Conservation (phyloP, 2,113 vertebrate species). For the Corvus moneduloides region DNA sequence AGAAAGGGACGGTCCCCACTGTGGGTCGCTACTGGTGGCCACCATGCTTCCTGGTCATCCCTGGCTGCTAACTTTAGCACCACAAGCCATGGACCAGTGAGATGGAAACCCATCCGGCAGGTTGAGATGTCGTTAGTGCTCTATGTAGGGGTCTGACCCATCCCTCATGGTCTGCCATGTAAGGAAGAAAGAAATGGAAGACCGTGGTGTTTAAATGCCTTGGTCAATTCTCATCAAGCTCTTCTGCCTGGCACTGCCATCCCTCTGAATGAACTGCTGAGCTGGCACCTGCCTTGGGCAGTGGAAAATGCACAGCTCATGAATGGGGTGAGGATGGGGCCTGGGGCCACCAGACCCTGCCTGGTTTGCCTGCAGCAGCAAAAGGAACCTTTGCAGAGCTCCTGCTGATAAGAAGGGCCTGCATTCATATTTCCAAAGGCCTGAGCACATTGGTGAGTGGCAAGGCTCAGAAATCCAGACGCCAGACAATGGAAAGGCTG, state of each 20-base stretch:
- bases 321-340: background rate
- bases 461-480: conserved; percentile 35
- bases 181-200: background rate
- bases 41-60: fast-evolving
- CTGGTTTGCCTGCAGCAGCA: background rate
- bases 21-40: background rate
- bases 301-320: background rate
- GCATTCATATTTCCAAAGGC: conserved; percentile 20
- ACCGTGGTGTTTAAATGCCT: background rate
- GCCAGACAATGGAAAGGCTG: conserved; percentile 79
- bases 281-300: background rate
- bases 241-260: background rate
- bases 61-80: background rate
- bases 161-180: background rate
- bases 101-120: background rate
- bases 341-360: background rate
- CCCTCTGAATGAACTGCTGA: background rate
- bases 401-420: conserved; percentile 4
- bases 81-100: fast-evolving
- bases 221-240: background rate
- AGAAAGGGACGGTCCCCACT: background rate
- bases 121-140: background rate
- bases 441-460: background rate
- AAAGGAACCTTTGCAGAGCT: background rate
- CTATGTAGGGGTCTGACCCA: background rate